These are phyloP conservation scores for Trichechus manatus DNA, from an alignment of 2,113 vertebrate species.

Conservation along the genomic window DNA sequence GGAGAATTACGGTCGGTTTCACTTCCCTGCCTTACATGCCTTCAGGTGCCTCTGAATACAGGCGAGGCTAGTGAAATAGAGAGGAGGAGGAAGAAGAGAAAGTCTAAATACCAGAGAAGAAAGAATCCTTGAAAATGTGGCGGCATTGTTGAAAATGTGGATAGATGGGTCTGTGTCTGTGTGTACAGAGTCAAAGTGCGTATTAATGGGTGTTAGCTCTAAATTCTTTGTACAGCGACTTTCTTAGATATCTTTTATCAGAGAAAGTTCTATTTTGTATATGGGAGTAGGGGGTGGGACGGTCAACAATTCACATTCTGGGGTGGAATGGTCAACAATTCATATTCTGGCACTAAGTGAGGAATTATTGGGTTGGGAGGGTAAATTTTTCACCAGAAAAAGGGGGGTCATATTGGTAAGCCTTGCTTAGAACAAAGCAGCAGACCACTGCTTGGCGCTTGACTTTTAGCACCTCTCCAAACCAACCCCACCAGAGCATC, in stretches of 20 bases:
- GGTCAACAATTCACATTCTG: background rate
- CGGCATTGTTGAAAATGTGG: background rate
- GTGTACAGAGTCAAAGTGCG: background rate
- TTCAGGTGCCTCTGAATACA: slow-evolving; percentile 82
- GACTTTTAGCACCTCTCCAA: slow-evolving; percentile 2
- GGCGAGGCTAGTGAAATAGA: slow-evolving; percentile 64
- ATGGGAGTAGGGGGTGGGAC: background rate
- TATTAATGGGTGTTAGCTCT: background rate
- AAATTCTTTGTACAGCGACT: background rate
- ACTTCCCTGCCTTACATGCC: slow-evolving; percentile 80
- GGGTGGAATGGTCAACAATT: background rate
- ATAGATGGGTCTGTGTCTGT: too few relatives aligned
- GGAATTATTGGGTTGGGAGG: background rate
- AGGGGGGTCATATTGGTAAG: slow-evolving; percentile 16
- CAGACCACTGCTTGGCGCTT: background rate
- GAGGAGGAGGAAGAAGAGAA: slow-evolving; percentile 50
- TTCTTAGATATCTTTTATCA: background rate
- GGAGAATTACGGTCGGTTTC: slow-evolving; percentile 84
- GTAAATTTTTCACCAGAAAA: background rate
- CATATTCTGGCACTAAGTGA: background rate
- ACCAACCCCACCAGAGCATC: background rate
- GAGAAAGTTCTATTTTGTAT: background rate
- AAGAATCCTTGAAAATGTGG: slow-evolving; percentile 26
- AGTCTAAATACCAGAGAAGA: background rate
- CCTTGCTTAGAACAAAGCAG: slow-evolving; percentile 41